phyloP scores from a whole-genome alignment of 2,113 vertebrate genomes.

The Microcebus lehilahytsara region DNA sequence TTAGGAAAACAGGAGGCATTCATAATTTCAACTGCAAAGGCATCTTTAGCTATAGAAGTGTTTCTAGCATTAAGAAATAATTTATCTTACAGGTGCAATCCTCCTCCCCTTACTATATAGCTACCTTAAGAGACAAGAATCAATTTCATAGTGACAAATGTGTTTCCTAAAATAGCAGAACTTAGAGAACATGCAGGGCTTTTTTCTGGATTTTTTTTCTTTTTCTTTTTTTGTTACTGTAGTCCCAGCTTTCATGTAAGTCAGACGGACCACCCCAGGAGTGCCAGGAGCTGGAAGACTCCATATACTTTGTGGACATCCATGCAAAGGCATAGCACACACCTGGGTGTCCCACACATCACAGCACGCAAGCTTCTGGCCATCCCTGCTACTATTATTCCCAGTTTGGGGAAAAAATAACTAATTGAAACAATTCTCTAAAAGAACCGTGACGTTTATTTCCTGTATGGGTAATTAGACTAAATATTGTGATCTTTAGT shows the following conservation, averaged over 20 bases:
- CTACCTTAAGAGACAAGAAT: background rate
- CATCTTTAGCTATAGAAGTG: background rate
- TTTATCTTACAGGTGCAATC: background rate
- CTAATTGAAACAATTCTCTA: background rate
- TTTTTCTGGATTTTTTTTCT: no score
- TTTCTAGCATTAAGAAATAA: background rate
- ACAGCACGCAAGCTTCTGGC: background rate
- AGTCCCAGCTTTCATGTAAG: background rate
- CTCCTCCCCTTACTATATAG: background rate
- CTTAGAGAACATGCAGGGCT: background rate
- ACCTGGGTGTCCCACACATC: background rate
- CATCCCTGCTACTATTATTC: background rate
- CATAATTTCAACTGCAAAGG: background rate
- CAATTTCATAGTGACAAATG: background rate
- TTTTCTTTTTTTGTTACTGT: background rate
- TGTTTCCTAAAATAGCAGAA: background rate
- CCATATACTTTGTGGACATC: fast-evolving
- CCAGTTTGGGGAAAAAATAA: fast-evolving
- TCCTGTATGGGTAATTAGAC: background rate
- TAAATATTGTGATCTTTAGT: background rate
- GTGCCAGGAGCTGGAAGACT: background rate
- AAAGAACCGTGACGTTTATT: background rate
- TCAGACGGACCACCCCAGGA: background rate
- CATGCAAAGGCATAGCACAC: fast-evolving
- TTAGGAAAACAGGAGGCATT: background rate